Conservation (phyloP, 2,113 vertebrate genomes). For the Neotoma lepida region DNA sequence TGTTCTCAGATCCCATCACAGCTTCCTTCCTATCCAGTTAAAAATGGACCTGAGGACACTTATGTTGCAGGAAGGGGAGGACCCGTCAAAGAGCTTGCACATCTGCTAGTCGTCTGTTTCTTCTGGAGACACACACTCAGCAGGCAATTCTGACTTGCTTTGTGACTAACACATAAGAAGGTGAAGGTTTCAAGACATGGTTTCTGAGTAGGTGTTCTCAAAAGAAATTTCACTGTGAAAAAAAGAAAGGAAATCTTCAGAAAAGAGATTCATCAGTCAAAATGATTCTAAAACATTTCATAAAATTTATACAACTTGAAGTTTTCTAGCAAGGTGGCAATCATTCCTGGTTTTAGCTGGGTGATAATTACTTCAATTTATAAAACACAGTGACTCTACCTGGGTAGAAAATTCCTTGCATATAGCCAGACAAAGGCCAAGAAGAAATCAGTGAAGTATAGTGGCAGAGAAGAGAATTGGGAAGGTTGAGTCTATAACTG, state of each 20-base stretch:
- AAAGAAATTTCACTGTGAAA: background rate
- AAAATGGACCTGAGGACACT: background rate
- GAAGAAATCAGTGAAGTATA: slow-evolving; percentile 58
- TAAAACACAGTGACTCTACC: background rate
- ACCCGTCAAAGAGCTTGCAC: background rate
- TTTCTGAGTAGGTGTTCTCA: background rate
- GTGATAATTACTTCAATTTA: slow-evolving; percentile 67
- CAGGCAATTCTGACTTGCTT: background rate
- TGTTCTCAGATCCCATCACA: background rate
- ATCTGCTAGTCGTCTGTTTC: background rate
- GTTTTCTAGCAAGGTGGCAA: background rate
- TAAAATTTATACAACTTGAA: slow-evolving; percentile 8
- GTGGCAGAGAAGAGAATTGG: slow-evolving; percentile 65
- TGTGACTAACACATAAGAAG: background rate
- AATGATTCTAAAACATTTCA: slow-evolving; percentile 1
- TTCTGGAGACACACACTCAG: background rate
- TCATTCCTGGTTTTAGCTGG: background rate
- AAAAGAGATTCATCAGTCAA: background rate
- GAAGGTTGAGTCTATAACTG: slow-evolving; percentile 66
- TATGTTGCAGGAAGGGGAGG: background rate
- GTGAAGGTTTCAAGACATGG: background rate
- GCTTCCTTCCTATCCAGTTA: background rate
- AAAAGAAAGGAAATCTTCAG: background rate
- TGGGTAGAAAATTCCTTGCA: slow-evolving; percentile 67
- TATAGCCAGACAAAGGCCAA: slow-evolving; percentile 61